A percentile compares a stretch with the other conserved stretches of the same genome.
phyloP scores from a whole-genome alignment of 2,113 vertebrate genomes.

The Acanthisitta chloris region DNA sequence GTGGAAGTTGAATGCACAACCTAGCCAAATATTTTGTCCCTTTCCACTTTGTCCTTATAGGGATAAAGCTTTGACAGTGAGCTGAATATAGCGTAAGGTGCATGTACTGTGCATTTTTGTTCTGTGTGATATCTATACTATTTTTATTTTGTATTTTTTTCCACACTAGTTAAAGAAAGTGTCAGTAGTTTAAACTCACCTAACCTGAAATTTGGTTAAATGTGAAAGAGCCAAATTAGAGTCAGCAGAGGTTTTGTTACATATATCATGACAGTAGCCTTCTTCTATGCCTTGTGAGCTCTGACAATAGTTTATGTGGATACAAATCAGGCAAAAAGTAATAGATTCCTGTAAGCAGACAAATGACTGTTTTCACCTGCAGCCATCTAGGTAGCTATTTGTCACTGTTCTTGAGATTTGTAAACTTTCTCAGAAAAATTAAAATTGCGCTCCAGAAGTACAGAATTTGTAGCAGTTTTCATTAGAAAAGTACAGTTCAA shows the following conservation, averaged over 20 bases:
- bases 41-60: background rate
- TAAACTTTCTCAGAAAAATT: background rate
- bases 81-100: background rate
- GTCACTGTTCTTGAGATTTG: background rate
- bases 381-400: background rate
- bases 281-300: background rate
- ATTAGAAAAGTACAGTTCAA: background rate
- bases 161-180: background rate
- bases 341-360: background rate
- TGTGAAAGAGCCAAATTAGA: background rate
- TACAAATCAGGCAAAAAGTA: background rate
- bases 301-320: background rate
- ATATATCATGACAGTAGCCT: background rate
- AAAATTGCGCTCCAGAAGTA: background rate
- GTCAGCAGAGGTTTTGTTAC: background rate
- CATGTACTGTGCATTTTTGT: background rate
- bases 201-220: background rate
- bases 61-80: background rate
- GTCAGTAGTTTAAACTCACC: background rate
- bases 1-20: background rate
- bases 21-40: background rate
- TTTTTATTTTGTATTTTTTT: background rate
- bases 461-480: background rate
- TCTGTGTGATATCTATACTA: accelerated
- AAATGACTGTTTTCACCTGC: background rate